Evolutionary conservation across 2,113 vertebrate species (phyloP).

Genomic region (Podiceps cristatus): DNA sequence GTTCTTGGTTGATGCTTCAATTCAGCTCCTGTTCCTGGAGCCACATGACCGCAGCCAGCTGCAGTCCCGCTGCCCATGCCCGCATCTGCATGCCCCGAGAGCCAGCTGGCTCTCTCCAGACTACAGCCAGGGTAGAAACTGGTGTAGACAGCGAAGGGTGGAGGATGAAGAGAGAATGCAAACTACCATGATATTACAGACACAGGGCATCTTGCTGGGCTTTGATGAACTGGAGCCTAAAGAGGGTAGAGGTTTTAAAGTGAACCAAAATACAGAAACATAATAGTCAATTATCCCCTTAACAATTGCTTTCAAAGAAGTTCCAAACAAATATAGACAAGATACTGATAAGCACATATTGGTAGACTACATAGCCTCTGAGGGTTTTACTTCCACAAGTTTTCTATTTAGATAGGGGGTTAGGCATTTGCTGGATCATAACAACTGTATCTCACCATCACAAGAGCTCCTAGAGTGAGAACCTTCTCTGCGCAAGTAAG

Average conservation of each 20-base stretch:
- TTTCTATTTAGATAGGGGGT: neutral
- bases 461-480: neutral
- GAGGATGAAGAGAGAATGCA: neutral
- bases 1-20: neutral
- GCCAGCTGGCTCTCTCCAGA: neutral
- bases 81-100: neutral
- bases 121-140: neutral
- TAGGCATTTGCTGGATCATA: neutral
- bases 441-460: neutral
- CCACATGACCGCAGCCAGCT: neutral
- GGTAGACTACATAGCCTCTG: neutral
- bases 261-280: neutral
- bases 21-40: neutral
- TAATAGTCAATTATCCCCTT: neutral
- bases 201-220: neutral
- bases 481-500: neutral
- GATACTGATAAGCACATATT: neutral
- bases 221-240: neutral
- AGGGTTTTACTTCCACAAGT: neutral
- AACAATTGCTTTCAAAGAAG: neutral
- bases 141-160: accelerated
- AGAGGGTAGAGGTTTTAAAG: neutral
- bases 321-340: neutral
- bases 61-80: neutral
- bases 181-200: neutral